Conservation (phyloP, 2,797 vertebrate genomes). For the Gallinago nigripennis region DNA sequence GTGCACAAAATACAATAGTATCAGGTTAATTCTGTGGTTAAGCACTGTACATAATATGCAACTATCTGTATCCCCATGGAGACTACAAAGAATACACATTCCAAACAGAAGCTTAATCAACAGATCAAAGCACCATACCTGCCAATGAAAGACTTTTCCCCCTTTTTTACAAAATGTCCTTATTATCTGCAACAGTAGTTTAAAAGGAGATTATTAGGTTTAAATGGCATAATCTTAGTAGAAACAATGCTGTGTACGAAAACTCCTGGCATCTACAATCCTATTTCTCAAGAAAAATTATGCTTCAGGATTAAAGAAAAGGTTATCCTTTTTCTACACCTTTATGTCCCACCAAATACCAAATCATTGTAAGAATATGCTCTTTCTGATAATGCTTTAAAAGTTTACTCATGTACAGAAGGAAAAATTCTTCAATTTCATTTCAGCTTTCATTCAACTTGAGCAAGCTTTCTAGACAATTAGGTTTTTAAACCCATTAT, state of each 20-base stretch:
- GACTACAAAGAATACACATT: background rate
- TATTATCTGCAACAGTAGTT: background rate
- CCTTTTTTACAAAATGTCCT: background rate
- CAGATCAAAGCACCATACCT: background rate
- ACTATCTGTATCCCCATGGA: background rate
- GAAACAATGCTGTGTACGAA: background rate
- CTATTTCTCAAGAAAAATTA: background rate
- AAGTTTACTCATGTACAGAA: background rate
- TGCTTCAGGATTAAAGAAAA: background rate
- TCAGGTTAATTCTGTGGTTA: constrained; percentile 46
- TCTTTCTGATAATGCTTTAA: background rate
- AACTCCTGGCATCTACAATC: background rate
- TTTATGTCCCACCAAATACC: background rate
- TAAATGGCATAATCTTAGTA: background rate
- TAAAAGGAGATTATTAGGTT: background rate
- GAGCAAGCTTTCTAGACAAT: background rate
- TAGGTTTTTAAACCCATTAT: background rate
- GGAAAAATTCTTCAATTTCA: background rate
- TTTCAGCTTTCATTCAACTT: background rate
- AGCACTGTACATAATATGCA: background rate
- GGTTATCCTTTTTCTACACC: background rate
- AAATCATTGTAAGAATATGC: background rate
- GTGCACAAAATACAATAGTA: constrained; percentile 22
- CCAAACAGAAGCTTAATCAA: background rate
- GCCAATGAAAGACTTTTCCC: background rate